These are phyloP conservation scores for Sitta europaea DNA, from an alignment of 2,113 vertebrate species.

Conservation along the genomic window DNA sequence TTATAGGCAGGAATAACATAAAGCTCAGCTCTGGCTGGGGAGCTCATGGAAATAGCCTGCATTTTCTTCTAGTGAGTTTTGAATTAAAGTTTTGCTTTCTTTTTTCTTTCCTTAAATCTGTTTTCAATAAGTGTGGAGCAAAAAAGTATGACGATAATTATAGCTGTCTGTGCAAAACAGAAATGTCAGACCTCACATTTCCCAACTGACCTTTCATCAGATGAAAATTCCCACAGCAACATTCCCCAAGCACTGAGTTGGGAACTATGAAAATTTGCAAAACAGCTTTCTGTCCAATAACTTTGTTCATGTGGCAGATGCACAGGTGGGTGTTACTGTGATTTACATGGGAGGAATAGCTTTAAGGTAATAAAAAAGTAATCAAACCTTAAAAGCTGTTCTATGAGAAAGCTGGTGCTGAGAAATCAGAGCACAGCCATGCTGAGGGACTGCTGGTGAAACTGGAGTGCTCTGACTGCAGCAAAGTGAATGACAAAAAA, in stretches of 20 bases:
- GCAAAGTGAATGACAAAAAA: background rate
- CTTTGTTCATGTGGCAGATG: background rate
- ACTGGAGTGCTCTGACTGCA: background rate
- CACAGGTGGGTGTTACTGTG: background rate
- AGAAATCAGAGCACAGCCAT: background rate
- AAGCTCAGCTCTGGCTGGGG: background rate
- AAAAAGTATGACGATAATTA: slow-evolving; percentile 63
- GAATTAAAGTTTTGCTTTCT: slow-evolving; percentile 36
- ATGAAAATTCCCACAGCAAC: slow-evolving; percentile 44
- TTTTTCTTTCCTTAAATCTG: slow-evolving; percentile 20
- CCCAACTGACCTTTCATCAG: slow-evolving; percentile 25
- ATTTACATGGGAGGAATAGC: background rate
- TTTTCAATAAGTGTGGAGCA: slow-evolving; percentile 44
- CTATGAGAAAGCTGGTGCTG: background rate
- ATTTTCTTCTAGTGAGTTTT: slow-evolving; percentile 31
- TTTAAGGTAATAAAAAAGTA: background rate
- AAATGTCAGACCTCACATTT: slow-evolving; percentile 47
- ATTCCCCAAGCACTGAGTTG: background rate
- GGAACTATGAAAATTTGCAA: slow-evolving; percentile 31
- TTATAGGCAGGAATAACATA: background rate
- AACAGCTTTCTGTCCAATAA: background rate
- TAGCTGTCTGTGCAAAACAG: slow-evolving; percentile 52
- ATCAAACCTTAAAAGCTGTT: background rate
- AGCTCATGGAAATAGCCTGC: background rate
- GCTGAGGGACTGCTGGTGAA: background rate